A percentile compares a stretch with the other conserved stretches of the same genome.
These are phyloP conservation scores for Balaeniceps rex DNA, from an alignment of 2,113 vertebrate species.

Conservation along the genomic window DNA sequence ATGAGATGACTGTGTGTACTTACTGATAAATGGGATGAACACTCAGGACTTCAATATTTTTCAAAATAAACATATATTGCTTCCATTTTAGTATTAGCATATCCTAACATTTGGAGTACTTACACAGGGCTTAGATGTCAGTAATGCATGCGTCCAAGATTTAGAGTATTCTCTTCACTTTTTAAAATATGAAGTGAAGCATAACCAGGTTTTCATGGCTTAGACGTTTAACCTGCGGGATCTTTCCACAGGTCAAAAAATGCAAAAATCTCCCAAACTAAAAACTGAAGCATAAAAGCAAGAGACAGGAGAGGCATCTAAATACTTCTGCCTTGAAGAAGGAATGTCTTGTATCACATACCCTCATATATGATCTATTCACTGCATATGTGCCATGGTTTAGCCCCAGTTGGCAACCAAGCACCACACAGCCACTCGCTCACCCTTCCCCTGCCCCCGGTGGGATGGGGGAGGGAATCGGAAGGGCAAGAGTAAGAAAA, in stretches of 20 bases:
- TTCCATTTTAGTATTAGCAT: neutral
- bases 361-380: neutral
- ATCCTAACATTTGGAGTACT: neutral
- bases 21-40: neutral
- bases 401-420: no score
- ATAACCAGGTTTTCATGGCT: neutral
- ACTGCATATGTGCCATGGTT: no score
- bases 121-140: neutral
- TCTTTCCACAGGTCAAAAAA: neutral
- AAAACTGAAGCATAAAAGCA: neutral
- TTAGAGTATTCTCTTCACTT: neutral
- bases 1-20: neutral
- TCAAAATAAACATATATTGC: neutral
- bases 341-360: neutral
- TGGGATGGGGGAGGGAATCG: no score
- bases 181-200: neutral
- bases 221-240: neutral
- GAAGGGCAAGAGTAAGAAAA: no score
- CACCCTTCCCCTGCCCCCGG: no score
- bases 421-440: no score
- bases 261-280: neutral
- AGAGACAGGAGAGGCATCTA: neutral
- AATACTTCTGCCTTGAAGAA: slow-evolving; percentile 20
- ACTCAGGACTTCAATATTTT: neutral
- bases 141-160: neutral